These are phyloP conservation scores for Spinus olivaceus DNA, from an alignment of 2,797 vertebrate species.

Conservation along the genomic window DNA sequence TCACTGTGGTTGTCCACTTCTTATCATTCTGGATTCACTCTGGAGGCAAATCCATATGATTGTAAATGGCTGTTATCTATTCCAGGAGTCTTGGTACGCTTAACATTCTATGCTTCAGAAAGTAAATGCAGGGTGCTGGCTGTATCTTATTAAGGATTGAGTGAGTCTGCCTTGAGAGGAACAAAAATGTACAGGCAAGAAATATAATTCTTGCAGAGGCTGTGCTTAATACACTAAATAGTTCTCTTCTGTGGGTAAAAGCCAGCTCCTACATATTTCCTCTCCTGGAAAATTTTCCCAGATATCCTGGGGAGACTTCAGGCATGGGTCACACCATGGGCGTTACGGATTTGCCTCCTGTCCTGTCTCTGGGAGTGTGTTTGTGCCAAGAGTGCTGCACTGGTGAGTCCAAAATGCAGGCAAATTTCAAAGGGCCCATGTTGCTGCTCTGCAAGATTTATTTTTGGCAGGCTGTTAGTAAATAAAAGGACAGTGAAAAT, in stretches of 20 bases:
- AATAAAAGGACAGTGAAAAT: constrained; percentile 54
- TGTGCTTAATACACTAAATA: neutral
- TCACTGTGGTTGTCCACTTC: neutral
- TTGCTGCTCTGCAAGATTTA: constrained; percentile 37
- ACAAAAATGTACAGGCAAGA: neutral
- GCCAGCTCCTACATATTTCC: neutral
- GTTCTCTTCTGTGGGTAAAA: neutral
- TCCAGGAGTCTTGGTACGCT: neutral
- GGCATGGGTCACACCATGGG: neutral
- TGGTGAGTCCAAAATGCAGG: neutral
- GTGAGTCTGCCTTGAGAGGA: neutral
- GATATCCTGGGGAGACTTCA: neutral
- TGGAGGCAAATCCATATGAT: neutral
- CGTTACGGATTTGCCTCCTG: neutral
- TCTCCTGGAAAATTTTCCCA: neutral
- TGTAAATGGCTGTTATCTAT: neutral
- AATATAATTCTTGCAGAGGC: neutral
- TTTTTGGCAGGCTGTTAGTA: constrained; percentile 63
- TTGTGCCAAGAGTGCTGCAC: neutral
- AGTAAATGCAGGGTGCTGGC: neutral
- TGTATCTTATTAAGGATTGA: neutral
- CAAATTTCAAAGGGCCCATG: neutral
- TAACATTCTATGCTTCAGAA: neutral
- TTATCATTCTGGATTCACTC: neutral
- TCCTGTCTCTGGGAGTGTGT: neutral